Conservation (phyloP, 2,888 invertebrate species). For the Melipona bicolor region DNA sequence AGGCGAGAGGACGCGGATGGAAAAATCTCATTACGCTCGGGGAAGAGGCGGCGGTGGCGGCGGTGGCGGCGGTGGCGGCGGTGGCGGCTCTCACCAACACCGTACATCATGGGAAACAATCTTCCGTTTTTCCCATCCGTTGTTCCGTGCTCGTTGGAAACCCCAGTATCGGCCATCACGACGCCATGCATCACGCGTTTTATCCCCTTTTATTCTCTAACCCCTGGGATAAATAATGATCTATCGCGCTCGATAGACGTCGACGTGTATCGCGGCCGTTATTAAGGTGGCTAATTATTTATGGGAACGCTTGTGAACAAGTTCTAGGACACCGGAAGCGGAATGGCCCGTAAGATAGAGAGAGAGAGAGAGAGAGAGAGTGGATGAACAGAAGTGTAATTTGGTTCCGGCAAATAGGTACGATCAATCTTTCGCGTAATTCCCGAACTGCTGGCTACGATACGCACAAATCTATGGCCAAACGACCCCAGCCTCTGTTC, state of each 20-base stretch:
- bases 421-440: slow-evolving; percentile 72
- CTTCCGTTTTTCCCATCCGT: slow-evolving; percentile 10
- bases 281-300: slow-evolving; percentile 68
- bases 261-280: slow-evolving; percentile 42
- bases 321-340: slow-evolving; percentile 33
- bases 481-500: slow-evolving; percentile 8
- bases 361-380: slow-evolving; percentile 47
- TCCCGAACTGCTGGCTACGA: slow-evolving; percentile 60
- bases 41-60: too few species aligned
- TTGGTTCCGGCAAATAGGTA: slow-evolving; percentile 72
- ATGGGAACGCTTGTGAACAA: slow-evolving; percentile 63
- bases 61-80: too few species aligned
- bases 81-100: neutral
- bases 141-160: neutral
- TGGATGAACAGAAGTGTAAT: slow-evolving; percentile 65
- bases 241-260: slow-evolving; percentile 44
- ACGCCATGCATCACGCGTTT: slow-evolving; percentile 43
- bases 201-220: slow-evolving; percentile 51
- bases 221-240: slow-evolving; percentile 52
- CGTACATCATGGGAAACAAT: slow-evolving; percentile 51
- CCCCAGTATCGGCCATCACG: neutral
- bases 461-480: slow-evolving; percentile 66
- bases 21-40: slow-evolving; percentile 35
- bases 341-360: slow-evolving; percentile 60
- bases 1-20: neutral